Conservation (phyloP, 2,113 vertebrate species). For the Neolamprologus longior region DNA sequence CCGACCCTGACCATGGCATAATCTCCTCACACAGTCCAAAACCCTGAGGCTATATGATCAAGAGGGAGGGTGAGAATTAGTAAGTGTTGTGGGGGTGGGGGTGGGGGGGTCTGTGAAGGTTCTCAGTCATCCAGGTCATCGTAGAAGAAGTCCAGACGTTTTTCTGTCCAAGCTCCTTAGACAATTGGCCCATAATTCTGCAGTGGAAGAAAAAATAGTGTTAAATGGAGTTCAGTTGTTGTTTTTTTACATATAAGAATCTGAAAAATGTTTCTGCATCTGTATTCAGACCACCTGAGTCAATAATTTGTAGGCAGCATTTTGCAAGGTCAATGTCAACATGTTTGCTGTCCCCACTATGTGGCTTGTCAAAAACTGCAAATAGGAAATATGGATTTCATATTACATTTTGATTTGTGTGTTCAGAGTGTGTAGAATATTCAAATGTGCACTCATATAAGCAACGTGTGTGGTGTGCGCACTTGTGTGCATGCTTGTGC, state of each 20-base stretch:
- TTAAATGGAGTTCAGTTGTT: background rate
- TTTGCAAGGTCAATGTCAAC: background rate
- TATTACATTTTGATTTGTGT: background rate
- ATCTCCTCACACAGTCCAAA: background rate
- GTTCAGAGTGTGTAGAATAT: background rate
- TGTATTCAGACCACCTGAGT: background rate
- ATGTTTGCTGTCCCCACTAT: background rate
- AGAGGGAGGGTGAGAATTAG: background rate
- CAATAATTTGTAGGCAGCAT: background rate
- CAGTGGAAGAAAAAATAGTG: background rate
- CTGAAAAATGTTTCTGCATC: background rate
- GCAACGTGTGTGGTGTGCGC: fast-evolving
- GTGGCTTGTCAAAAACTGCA: background rate
- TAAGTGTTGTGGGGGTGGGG: fast-evolving
- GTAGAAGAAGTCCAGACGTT: background rate
- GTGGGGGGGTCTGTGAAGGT: background rate
- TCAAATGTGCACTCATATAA: background rate
- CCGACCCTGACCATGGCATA: background rate
- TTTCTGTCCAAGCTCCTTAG: fast-evolving
- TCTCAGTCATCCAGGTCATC: background rate
- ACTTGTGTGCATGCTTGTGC: fast-evolving
- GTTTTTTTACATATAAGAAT: background rate
- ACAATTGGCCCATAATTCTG: background rate
- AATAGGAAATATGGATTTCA: background rate
- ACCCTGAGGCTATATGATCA: background rate